These are phyloP conservation scores for Toxotes lorentzi DNA, from an alignment of 2,797 vertebrate species.

Conservation along the genomic window DNA sequence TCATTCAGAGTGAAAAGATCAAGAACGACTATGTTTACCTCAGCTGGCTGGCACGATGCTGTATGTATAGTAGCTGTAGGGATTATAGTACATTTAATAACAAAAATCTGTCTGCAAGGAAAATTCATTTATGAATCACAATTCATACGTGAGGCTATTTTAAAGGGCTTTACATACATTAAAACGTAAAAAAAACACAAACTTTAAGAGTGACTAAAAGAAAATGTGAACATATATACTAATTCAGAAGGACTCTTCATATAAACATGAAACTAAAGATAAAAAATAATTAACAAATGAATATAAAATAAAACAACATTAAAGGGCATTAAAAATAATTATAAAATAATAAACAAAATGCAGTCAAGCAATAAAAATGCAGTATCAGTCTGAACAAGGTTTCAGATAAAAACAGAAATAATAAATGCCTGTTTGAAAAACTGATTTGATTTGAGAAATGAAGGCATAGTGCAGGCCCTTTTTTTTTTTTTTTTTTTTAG, in stretches of 20 bases:
- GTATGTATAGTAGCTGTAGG: slow-evolving; percentile 84
- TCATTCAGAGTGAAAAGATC: slow-evolving; percentile 97
- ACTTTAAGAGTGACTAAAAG: background rate
- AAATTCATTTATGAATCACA: slow-evolving; percentile 5
- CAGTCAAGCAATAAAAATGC: background rate
- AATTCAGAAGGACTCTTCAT: background rate
- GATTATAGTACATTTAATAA: background rate
- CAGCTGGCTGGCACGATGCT: slow-evolving; percentile 97
- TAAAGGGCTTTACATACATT: background rate
- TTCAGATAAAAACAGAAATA: background rate
- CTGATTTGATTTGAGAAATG: background rate
- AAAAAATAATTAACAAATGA: background rate
- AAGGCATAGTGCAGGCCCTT: background rate
- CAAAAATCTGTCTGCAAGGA: background rate
- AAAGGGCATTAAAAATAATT: background rate
- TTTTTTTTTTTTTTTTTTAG: background rate
- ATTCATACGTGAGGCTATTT: background rate
- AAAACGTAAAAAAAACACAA: background rate
- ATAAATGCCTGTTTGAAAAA: background rate
- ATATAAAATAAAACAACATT: background rate
- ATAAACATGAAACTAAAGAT: background rate
- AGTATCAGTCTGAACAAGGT: background rate
- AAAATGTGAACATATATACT: background rate
- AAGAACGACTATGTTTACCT: slow-evolving; percentile 96
- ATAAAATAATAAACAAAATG: background rate